Evolutionary conservation across 2,797 vertebrate genomes (phyloP).

Genomic region (Antennarius maculatus): DNA sequence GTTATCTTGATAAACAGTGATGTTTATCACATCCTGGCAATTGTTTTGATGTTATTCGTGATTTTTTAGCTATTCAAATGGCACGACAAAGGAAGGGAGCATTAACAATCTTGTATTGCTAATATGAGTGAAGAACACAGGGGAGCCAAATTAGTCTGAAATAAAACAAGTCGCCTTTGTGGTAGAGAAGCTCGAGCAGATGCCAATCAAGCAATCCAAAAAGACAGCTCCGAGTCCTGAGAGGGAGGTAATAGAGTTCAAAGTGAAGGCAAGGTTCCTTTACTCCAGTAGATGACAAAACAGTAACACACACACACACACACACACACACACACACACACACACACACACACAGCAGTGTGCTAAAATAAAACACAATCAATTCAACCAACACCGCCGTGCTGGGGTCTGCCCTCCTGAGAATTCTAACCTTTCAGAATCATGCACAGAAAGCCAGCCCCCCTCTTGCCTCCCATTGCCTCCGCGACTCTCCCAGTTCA

Average conservation of each 20-base stretch:
- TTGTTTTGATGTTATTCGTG: constrained; percentile 61
- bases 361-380: constrained; percentile 73
- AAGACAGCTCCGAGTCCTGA: constrained; percentile 72
- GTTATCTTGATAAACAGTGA: constrained; percentile 58
- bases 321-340: constrained; percentile 42
- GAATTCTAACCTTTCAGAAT: constrained; percentile 64
- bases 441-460: constrained; percentile 56
- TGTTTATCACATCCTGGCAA: constrained; percentile 60
- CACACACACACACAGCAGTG: constrained; percentile 52
- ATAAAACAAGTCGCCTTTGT: constrained; percentile 54
- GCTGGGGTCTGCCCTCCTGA: constrained; percentile 59
- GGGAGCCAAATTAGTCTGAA: constrained; percentile 46
- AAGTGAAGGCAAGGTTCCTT: constrained; percentile 80
- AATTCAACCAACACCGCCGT: constrained; percentile 70
- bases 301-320: constrained; percentile 26
- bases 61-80: constrained; percentile 52
- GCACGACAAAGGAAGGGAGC: constrained; percentile 43
- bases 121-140: constrained; percentile 39
- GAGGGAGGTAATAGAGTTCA: constrained; percentile 77
- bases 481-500: constrained; percentile 54
- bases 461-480: constrained; percentile 49
- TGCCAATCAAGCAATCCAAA: constrained; percentile 76
- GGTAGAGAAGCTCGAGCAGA: constrained; percentile 58
- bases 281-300: constrained; percentile 62
- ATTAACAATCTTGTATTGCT: constrained; percentile 45